Conservation (phyloP, 2,797 vertebrate species). For the Alca torda region DNA sequence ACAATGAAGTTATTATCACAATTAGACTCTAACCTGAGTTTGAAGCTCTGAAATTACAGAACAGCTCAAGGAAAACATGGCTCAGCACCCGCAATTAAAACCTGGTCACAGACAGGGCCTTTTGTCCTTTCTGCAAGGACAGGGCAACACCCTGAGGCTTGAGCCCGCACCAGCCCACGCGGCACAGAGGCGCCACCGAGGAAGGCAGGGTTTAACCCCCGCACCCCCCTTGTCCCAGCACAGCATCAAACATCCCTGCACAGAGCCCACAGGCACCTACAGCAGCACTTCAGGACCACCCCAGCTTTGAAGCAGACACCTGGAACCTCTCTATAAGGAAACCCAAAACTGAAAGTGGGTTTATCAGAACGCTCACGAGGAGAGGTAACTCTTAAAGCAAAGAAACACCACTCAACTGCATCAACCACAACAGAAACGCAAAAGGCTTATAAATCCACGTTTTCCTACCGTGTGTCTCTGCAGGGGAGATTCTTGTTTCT, state of each 20-base stretch:
- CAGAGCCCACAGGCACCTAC: neutral
- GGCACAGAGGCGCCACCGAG: neutral
- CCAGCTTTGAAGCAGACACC: neutral
- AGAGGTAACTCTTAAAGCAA: neutral
- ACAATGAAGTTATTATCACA: neutral
- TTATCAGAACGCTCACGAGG: neutral
- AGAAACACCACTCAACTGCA: neutral
- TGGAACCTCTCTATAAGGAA: neutral
- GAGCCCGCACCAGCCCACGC: accelerated
- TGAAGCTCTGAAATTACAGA: neutral
- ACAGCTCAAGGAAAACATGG: neutral
- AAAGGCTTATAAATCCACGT: accelerated
- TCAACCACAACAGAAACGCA: neutral
- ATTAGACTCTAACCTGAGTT: neutral
- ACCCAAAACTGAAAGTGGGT: neutral
- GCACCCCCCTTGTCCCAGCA: neutral
- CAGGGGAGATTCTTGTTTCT: neutral
- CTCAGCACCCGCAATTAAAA: neutral
- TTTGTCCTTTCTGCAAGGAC: neutral
- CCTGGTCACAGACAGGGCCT: neutral
- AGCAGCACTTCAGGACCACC: neutral
- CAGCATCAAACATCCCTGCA: neutral
- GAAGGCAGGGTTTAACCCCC: neutral
- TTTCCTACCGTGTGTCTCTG: neutral
- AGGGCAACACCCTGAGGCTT: neutral